Base-by-base conservation (phyloP, 2,888 invertebrate genomes). In the Catocala nupta region DNA sequence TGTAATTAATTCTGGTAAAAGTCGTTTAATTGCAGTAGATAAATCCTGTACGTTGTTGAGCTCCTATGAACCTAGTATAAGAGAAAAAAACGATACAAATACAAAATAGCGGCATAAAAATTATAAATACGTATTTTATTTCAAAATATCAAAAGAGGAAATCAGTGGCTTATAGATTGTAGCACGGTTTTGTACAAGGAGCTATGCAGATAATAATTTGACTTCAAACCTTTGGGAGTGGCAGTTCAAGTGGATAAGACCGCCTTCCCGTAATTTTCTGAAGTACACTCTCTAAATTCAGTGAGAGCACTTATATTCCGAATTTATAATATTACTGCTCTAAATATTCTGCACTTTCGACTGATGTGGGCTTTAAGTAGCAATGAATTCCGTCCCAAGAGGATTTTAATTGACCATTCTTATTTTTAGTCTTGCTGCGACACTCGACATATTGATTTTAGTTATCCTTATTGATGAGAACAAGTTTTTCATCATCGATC, bases 241-340 rank as follows among this genome's bases (percentile, higher is more conserved):
- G 87, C 86, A 84, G 87, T 75, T 88, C 80, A 85, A 92, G 92
- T 80, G 91, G 91, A 86, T 86, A 85, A 87, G 89, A 85, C 90
- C 87, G 87, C 86, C 91, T 90, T 89, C 85, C 88, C 87, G 88
- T 92, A 92, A 93, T 93, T 91, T 92, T 91, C 89, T 92, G 88
- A 85, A 92, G 92, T 87, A 82, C 82, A 84, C 86, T 81, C 92
- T 90, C 83, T 81, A 85, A 87, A 89, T 89, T 86, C 88, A 89
- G 82, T 86, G 84, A 91, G 91, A 85, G 90, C 80, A 85, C 93
- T 93, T 89, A 89, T 90, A 88, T 88, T 89, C 85, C 75, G 88
- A 92, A 93, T 94, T 93, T 93, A 93, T 93, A 91, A 92, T 92
- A 92, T 92, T 89, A 88, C 85, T 86, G 87, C 87, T 87, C 87